Evolutionary conservation across 2,113 vertebrate genomes (phyloP), one percentile per base, ranked within the genome.

Genomic region (Enhydra lutris): DNA sequence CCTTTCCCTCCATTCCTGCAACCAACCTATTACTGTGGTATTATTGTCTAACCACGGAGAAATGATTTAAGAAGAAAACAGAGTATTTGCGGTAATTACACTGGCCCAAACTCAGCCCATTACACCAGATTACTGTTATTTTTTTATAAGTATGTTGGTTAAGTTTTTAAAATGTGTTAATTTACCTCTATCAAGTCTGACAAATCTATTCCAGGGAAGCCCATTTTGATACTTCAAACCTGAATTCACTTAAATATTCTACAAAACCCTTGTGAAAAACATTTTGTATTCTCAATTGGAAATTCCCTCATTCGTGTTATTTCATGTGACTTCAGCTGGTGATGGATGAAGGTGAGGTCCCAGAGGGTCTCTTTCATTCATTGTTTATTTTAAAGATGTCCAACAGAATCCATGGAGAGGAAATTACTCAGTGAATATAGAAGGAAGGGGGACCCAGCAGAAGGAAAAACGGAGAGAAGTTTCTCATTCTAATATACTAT

Each of bases 171-270:
- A 96, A 93, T 80, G 47, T 17, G 94, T 82, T 83, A 63, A 45
- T 67, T 92, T 96, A 81, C 73, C 61, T 89, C 24, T 69, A 61
- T 55, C 71, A 95, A 65, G 29, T 47, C 63, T 83, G 31, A 45
- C 57, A 95, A 59, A 91, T 76, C 29, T 76, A 65, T 94, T 90
- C 65, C 50, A 92, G 24, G 83, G 94, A 92, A 94, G 18, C 42
- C 80, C 21, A 91, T 69, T 88, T 83, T 59, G 55, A 59, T 36
- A 65, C 24, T 89, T 94, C 65, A 91, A 95, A 91, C 21, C 15
- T 91, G 36, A 52, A 17, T 57, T 95, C 36, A 76, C 6, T 52
- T 61, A 65, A 96, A 89, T 78, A 95, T 67, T 86, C 57, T 85
- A 89, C 65, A 91, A 55, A 63, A 76, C 7, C 2, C 42, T 78